Conservation (phyloP, 1,140 invertebrate species). For the Papilio polytes region DNA sequence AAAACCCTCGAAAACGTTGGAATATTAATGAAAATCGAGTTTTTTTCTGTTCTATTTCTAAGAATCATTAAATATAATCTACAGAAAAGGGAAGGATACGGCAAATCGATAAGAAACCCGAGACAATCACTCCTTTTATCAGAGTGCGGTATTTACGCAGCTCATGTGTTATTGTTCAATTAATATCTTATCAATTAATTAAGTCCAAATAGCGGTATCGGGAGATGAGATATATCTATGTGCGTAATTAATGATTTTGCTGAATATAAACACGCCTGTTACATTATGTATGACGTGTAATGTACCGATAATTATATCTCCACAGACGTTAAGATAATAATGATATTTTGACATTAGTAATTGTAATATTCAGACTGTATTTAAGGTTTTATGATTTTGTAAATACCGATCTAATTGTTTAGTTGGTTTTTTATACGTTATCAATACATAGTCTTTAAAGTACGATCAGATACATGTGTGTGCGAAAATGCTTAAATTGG, state of each 20-base stretch:
- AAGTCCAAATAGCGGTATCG: conserved; percentile 29
- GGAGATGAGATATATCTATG: conserved; percentile 36
- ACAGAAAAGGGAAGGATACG: background rate
- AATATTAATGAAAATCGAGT: conserved; percentile 61
- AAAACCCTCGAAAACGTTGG: conserved; percentile 49
- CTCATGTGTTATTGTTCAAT: conserved; percentile 37
- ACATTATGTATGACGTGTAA: conserved; percentile 29
- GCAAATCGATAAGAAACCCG: background rate
- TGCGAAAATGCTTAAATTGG: too few species aligned
- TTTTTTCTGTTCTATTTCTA: conserved; percentile 36
- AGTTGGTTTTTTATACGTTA: too few species aligned
- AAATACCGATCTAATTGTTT: background rate
- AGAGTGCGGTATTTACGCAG: background rate
- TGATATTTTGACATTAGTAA: background rate
- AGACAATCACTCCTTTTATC: background rate
- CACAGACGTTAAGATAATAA: conserved; percentile 2
- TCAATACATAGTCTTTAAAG: too few species aligned
- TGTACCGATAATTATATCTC: conserved; percentile 22
- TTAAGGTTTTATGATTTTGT: background rate
- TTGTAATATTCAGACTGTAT: background rate
- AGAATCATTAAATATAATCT: conserved; percentile 37
- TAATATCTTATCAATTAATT: conserved; percentile 41
- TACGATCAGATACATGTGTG: too few species aligned
- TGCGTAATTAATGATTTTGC: conserved; percentile 36
- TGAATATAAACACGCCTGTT: conserved; percentile 21